Percentiles rank a stretch among this genome's conserved stretches.
These are phyloP conservation scores for Nymphalis urticae DNA, from an alignment of 2,888 invertebrate species.

Conservation along the genomic window DNA sequence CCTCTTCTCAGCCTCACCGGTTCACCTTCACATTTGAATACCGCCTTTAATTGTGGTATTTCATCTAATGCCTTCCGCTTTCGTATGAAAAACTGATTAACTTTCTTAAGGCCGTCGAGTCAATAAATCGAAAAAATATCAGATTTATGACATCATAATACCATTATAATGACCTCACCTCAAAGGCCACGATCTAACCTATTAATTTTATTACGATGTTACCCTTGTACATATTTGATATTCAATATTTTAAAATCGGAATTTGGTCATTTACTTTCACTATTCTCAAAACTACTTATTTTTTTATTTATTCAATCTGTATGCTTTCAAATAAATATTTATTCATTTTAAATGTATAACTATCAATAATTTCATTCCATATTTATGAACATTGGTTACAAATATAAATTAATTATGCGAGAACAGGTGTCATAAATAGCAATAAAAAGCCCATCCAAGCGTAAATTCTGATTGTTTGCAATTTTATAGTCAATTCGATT, in stretches of 20 bases:
- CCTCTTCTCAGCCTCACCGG: slow-evolving; percentile 63
- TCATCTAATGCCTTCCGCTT: slow-evolving; percentile 69
- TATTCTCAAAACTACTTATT: background rate
- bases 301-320: background rate
- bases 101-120: slow-evolving; percentile 73
- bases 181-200: slow-evolving; percentile 70
- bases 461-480: slow-evolving; percentile 46
- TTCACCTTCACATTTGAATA: slow-evolving; percentile 68
- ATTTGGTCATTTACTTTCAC: slow-evolving; percentile 30
- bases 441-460: slow-evolving; percentile 48
- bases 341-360: too few species aligned
- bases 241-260: slow-evolving; percentile 47
- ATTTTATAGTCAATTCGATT: slow-evolving; percentile 66
- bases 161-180: slow-evolving; percentile 61
- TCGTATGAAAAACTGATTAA: slow-evolving; percentile 58
- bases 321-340: too few species aligned
- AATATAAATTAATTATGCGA: background rate
- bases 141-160: slow-evolving; percentile 67
- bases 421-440: slow-evolving; percentile 5
- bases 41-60: slow-evolving; percentile 47
- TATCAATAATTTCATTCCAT: background rate
- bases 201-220: slow-evolving; percentile 75
- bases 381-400: slow-evolving; percentile 6
- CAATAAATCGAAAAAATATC: slow-evolving; percentile 69
- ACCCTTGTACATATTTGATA: slow-evolving; percentile 60